These are phyloP conservation scores for Garrulus glandarius DNA, from an alignment of 2,797 vertebrate genomes.

Conservation along the genomic window DNA sequence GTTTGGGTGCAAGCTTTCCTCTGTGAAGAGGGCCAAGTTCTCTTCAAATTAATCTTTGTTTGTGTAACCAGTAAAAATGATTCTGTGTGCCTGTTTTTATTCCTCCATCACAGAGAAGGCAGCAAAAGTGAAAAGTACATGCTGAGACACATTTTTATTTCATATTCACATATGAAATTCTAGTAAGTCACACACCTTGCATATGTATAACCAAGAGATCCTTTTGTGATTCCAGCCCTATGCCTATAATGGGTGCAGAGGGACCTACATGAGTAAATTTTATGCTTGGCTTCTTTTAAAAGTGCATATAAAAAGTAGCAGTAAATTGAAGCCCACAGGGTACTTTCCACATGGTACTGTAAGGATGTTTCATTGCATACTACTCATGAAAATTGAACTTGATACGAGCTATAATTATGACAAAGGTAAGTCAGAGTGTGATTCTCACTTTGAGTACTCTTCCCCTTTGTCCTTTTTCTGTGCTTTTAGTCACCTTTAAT, in stretches of 20 bases:
- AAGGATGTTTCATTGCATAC: background rate
- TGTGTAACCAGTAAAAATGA: background rate
- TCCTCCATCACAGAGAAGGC: background rate
- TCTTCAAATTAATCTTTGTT: background rate
- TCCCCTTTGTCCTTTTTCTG: conserved; percentile 61
- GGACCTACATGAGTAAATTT: conserved; percentile 33
- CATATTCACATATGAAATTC: background rate
- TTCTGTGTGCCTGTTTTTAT: background rate
- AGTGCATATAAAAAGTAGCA: conserved; percentile 21
- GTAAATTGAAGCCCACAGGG: conserved; percentile 8
- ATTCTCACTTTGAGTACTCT: conserved; percentile 48
- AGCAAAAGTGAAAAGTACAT: background rate
- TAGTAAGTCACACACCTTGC: background rate
- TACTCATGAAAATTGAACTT: conserved; percentile 57
- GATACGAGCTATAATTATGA: conserved; percentile 66
- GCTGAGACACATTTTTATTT: background rate
- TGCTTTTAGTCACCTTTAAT: conserved; percentile 65
- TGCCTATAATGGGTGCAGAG: background rate
- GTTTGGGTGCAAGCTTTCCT: background rate
- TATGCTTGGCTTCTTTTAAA: conserved; percentile 34
- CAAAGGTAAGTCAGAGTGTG: conserved; percentile 48
- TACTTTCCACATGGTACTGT: background rate
- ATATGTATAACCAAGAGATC: background rate
- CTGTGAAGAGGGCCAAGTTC: background rate
- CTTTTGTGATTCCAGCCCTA: background rate